Percentiles rank a stretch among this genome's conserved stretches.
These are phyloP conservation scores for Platycnemis pennipes DNA, from an alignment of 2,888 invertebrate genomes.

Conservation along the genomic window DNA sequence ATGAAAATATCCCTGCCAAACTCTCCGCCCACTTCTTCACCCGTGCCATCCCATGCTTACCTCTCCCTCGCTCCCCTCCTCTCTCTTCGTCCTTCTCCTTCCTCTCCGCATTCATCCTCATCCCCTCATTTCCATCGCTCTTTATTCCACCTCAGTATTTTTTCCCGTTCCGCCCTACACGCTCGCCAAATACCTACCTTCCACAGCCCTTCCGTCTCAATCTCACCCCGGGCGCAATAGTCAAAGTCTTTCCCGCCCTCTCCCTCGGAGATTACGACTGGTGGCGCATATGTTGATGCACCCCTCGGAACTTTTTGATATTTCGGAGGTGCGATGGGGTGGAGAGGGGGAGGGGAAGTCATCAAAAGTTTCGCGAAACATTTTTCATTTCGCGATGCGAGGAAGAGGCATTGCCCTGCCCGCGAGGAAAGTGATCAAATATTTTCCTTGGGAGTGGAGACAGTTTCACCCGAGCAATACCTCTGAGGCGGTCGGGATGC, in stretches of 20 bases:
- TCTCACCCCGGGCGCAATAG: not conserved
- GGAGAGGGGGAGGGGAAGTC: not conserved
- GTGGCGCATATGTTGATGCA: constrained; percentile 54
- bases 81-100: too few species aligned
- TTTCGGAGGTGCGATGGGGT: not conserved
- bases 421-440: constrained; percentile 18
- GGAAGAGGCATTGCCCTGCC: not conserved
- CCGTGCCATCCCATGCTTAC: not conserved
- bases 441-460: not conserved
- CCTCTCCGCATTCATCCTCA: not conserved
- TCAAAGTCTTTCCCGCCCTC: not conserved
- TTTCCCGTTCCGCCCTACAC: not conserved
- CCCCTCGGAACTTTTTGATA: constrained; percentile 28
- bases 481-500: not conserved
- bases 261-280: not conserved
- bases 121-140: not conserved
- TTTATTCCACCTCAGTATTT: not conserved
- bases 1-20: not conserved
- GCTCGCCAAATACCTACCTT: not conserved
- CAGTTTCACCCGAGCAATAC: not conserved
- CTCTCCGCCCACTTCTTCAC: not conserved
- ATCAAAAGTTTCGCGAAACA: constrained; percentile 27
- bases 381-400: constrained; percentile 13
- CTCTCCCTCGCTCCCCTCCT: not conserved
- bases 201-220: not conserved